These are phyloP conservation scores for Stegophylla sp. DNA, from an alignment of 2,888 invertebrate genomes.

Conservation along the genomic window DNA sequence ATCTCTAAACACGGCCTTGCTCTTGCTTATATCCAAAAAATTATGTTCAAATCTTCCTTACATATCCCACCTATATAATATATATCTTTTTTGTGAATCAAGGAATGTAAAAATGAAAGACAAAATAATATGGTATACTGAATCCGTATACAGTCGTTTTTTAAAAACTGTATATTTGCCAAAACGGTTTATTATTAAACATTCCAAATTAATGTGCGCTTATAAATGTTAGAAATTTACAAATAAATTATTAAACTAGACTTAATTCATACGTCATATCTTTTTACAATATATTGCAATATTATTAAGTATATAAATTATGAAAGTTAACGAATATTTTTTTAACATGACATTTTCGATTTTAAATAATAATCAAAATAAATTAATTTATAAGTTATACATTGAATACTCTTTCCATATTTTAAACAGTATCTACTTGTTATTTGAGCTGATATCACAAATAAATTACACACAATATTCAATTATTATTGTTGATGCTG, in stretches of 20 bases:
- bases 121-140: too few relatives aligned
- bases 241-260: slow-evolving; percentile 41
- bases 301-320: neutral
- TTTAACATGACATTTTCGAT: neutral
- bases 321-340: neutral
- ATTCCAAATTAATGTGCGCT: neutral
- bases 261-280: neutral
- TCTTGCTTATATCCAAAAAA: too few relatives aligned
- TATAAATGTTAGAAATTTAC: slow-evolving; percentile 23
- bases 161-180: neutral
- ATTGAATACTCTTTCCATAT: too few relatives aligned
- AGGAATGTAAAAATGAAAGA: too few relatives aligned
- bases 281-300: slow-evolving; percentile 20
- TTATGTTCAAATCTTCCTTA: too few relatives aligned
- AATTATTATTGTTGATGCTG: neutral
- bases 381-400: neutral
- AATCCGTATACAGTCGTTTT: neutral
- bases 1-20: too few relatives aligned
- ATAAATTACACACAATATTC: neutral
- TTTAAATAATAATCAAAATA: neutral
- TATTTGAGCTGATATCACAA: neutral
- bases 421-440: too few relatives aligned
- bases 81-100: too few relatives aligned
- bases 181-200: neutral
- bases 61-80: too few relatives aligned